Evolutionary conservation across 2,888 invertebrate species (phyloP), one percentile per base, ranked within the genome.

Genomic region (Stenoptilia bipunctidactyla): DNA sequence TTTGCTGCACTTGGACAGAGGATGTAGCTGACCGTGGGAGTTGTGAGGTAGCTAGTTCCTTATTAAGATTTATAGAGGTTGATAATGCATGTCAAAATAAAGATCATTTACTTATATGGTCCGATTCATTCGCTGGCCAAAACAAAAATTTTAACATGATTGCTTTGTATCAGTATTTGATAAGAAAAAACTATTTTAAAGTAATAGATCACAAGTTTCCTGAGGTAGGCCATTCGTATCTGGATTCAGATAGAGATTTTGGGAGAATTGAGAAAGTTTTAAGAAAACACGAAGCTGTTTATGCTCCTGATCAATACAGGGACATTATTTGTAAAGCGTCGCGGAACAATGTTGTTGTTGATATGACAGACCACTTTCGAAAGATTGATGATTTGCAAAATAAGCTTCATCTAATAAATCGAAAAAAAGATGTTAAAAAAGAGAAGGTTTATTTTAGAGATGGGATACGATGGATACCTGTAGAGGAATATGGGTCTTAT

Each of bases 191-290:
- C 9, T 25, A 25, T 56, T n/a, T n/a, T n/a, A n/a, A n/a, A n/a
- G n/a, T n/a, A n/a, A n/a, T n/a, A n/a, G n/a, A n/a, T n/a, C n/a
- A 62, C 43, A 60, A 63, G 47, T 61, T 59, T 47, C 58, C 60
- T 4, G 58, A 55, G 43, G 60, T 59, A 15, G 60, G 57, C 10
- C 56, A 60, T 47, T 52, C 51, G 6, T 61, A 53, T 47, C 42
- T 61, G 33, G 61, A 63, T 45, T 58, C 55, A 13, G 60, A 61
- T 40, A 25, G 58, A 42, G 57, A 64, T 51, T 61, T 61, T 50
- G 56, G 57, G 27, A 40, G 50, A 15, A 58, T 58, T 25, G 55
- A 61, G 49, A 61, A 59, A 42, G 44, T 51, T 27, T 38, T 61
- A 15, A 44, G 56, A 36, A 54, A 49, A 41, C 48, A 59, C 48